phyloP scores from a whole-genome alignment of 2,113 vertebrate species.

The Hyla sarda region DNA sequence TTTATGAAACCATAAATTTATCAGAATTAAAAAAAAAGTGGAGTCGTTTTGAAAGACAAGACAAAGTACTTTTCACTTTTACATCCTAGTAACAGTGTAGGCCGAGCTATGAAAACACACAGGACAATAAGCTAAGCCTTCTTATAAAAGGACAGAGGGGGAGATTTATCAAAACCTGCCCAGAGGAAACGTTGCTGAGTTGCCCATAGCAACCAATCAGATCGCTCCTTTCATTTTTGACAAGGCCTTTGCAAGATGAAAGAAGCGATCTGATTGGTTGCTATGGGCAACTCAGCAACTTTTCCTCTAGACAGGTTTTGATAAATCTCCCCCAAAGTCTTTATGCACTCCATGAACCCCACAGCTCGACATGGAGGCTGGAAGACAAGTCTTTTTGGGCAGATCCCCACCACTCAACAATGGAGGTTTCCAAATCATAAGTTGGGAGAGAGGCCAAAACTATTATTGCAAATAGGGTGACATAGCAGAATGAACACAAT shows the following conservation, averaged over 20 bases:
- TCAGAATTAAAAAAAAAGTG: too few relatives aligned
- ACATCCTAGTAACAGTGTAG: not conserved
- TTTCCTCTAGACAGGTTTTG: too few relatives aligned
- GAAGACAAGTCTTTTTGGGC: not conserved
- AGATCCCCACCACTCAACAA: not conserved
- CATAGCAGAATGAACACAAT: too few relatives aligned
- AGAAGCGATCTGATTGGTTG: too few relatives aligned
- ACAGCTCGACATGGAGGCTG: not conserved
- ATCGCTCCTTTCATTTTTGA: too few relatives aligned
- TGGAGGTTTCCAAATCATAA: not conserved
- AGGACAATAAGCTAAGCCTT: constrained; percentile 40
- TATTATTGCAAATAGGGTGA: not conserved
- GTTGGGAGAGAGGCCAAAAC: not conserved
- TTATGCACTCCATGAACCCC: constrained; percentile 15
- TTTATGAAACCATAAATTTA: too few relatives aligned
- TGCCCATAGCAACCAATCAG: too few relatives aligned
- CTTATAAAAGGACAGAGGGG: constrained; percentile 48
- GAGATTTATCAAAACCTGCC: too few relatives aligned
- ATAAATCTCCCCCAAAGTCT: too few relatives aligned
- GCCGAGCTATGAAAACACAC: not conserved
- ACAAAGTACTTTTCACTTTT: not conserved
- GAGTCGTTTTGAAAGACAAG: not conserved
- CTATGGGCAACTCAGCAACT: too few relatives aligned
- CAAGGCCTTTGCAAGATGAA: too few relatives aligned
- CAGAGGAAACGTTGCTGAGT: too few relatives aligned